Evolutionary conservation across 53 echinoderm and acorn worm genomes (phyloP), one percentile per base, ranked within the genome.

Genomic region (Apostichopus leukothele): DNA sequence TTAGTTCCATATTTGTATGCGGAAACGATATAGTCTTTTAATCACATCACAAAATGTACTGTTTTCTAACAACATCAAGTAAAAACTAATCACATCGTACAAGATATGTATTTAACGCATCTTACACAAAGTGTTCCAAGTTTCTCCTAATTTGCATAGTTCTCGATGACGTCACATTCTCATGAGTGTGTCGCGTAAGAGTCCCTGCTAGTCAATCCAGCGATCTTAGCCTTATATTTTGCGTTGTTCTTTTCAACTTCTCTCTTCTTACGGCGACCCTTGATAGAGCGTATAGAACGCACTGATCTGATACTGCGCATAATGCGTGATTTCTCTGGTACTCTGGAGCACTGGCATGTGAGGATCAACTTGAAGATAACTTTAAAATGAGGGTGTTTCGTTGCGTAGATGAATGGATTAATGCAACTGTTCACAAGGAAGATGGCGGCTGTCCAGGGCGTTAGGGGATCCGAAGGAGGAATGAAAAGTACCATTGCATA

Each of bases 321-420:
- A 63, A 96, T 90, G n/a, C 83, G 84, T 0, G 96, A 93, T 59
- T 92, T 89, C 51, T 96, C 93, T 7, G 95, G 96, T 12, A 95
- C 91, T 52, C 90, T 66, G 16, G 90, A 86, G 74, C 96, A 96
- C 63, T 73, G 66, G 21, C 96, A 92, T 4, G 14, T 63, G 21
- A 96, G 79, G 68, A 96, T 96, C 13, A 86, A 60, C 50, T 89
- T 88, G 73, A 95, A 96, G 68, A 96, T 93, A 53, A 86, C 90
- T 89, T 96, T 96, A 86, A 96, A 96, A 86, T 94, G 92, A 1
- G 96, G 96, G 60, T 96, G 94, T 75, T 96, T 96, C 0, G 96
- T 96, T 67, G 96, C 96, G 75, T 96, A 96, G 81, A 96, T 93
- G 75, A 93, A 86, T 39, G 95, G 95, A 86, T 96, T 96, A 76